Evolutionary conservation across 2,888 invertebrate species (phyloP).

Genomic region (Torymus tubicola): DNA sequence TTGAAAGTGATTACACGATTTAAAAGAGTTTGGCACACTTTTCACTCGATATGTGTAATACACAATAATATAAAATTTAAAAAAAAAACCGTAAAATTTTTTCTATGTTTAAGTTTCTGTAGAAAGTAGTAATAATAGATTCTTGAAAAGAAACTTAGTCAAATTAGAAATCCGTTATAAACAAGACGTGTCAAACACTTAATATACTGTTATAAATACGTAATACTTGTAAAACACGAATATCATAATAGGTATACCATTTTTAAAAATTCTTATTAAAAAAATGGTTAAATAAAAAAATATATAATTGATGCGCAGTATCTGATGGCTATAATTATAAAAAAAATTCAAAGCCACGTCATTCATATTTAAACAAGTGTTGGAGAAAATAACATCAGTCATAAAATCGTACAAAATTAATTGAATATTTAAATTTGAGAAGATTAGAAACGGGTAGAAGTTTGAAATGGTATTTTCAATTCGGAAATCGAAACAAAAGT

Average conservation of each 20-base stretch:
- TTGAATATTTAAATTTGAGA: background rate
- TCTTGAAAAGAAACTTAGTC: no score
- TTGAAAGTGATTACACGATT: no score
- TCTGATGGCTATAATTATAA: constrained; percentile 4
- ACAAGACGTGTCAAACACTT: background rate
- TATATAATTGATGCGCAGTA: background rate
- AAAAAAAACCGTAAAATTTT: no score
- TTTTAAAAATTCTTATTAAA: constrained; percentile 1
- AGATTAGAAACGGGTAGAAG: background rate
- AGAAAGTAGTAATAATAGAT: no score
- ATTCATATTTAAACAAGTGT: constrained; percentile 44
- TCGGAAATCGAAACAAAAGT: no score
- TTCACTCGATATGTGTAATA: no score
- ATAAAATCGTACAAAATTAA: background rate
- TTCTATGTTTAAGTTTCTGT: no score
- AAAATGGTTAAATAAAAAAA: constrained; percentile 1
- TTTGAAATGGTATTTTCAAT: background rate
- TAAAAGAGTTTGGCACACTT: no score
- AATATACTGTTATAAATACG: background rate
- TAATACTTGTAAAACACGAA: background rate
- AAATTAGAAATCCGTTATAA: background rate
- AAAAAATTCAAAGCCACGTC: constrained; percentile 20
- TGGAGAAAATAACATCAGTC: background rate
- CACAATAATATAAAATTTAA: no score
- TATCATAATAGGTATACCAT: background rate